These are phyloP conservation scores for Zhengitettix transpicula DNA, from an alignment of 2,888 invertebrate genomes.

Conservation along the genomic window DNA sequence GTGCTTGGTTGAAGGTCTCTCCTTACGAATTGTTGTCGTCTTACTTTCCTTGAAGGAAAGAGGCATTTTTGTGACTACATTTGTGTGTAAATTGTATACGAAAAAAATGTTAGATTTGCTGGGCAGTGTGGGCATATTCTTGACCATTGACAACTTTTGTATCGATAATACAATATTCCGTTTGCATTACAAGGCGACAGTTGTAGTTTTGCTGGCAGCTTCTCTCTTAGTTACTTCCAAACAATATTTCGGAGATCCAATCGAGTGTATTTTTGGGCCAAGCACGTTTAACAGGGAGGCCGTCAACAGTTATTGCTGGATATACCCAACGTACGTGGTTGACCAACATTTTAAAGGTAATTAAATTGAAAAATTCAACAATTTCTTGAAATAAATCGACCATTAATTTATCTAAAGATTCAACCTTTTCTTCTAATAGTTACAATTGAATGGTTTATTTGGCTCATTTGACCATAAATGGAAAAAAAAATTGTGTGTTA, in stretches of 20 bases:
- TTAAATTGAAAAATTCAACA: conserved; percentile 5
- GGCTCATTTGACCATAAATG: no score
- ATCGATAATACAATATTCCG: conserved; percentile 63
- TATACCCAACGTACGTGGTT: conserved; percentile 50
- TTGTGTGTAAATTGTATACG: no score
- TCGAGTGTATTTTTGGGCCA: conserved; percentile 41
- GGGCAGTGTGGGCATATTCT: conserved; percentile 45
- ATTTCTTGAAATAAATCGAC: no score
- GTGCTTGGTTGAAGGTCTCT: no score
- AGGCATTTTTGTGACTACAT: no score
- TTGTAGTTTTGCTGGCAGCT: conserved; percentile 52
- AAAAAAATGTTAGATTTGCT: conserved; percentile 44
- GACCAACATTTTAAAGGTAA: conserved; percentile 27
- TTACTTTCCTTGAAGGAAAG: no score
- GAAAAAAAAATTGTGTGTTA: no score
- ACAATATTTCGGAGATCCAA: conserved; percentile 75
- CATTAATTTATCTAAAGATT: no score
- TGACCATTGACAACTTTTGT: conserved; percentile 46
- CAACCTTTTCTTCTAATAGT: no score
- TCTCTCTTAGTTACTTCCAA: conserved; percentile 60
- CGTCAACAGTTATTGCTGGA: conserved; percentile 65
- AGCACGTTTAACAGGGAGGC: conserved; percentile 31
- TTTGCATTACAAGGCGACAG: conserved; percentile 56
- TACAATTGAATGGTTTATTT: no score
- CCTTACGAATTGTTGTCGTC: no score